Percentiles rank a stretch among this genome's conserved stretches.
These are phyloP conservation scores for Himantopus leucocephalus DNA, from an alignment of 2,113 vertebrate species.

Conservation along the genomic window DNA sequence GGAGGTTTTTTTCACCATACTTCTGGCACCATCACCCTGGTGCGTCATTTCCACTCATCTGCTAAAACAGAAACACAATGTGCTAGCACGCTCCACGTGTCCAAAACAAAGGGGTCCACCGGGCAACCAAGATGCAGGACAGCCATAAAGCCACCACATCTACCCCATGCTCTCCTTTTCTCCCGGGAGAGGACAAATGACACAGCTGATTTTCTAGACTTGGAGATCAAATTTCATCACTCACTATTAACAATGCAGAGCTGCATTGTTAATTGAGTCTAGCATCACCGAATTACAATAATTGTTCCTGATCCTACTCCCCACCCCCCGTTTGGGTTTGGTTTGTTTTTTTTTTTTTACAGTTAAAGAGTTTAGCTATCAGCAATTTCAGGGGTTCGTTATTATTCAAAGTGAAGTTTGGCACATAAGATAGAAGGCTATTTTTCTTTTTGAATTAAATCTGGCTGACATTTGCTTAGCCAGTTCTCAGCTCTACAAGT, in stretches of 20 bases:
- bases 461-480: constrained; percentile 39
- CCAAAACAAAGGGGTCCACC: rapidly evolving
- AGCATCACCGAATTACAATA: not conserved
- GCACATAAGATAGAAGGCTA: not conserved
- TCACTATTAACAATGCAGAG: not conserved
- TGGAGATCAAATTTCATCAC: not conserved
- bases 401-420: not conserved
- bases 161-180: not conserved
- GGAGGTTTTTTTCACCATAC: not conserved
- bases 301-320: not conserved
- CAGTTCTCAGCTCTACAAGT: not conserved
- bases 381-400: not conserved
- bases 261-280: not conserved
- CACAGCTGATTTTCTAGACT: not conserved
- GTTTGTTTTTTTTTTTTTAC: not conserved
- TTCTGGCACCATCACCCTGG: not conserved
- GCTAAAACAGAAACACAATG: not conserved
- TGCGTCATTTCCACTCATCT: not conserved
- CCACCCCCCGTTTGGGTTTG: rapidly evolving
- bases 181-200: not conserved
- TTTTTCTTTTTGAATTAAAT: constrained; percentile 25
- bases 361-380: not conserved
- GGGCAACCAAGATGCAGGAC: not conserved
- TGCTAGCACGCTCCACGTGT: rapidly evolving
- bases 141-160: not conserved